Evolutionary conservation across 2,797 vertebrate genomes (phyloP).

Genomic region (Triplophysa yarkandensis): DNA sequence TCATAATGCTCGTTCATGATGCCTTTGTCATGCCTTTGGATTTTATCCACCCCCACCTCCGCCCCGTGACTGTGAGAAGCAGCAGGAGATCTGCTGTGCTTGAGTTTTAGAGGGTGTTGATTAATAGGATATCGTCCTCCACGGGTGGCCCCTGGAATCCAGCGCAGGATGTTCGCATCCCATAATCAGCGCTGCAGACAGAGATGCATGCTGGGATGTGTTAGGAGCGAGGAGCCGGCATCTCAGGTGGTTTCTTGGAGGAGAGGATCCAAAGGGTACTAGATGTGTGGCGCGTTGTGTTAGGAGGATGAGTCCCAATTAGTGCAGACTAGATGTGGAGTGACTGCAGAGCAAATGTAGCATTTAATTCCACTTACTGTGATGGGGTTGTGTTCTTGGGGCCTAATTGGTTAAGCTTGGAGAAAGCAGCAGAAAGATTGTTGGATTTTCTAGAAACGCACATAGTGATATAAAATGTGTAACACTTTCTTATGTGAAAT

Average conservation of each 20-base stretch:
- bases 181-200: conserved; percentile 37
- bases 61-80: conserved; percentile 11
- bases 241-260: not conserved
- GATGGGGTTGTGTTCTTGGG: not conserved
- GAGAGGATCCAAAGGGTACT: conserved; percentile 10
- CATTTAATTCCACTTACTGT: not conserved
- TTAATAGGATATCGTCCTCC: conserved; percentile 62
- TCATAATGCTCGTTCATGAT: not conserved
- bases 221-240: conserved; percentile 27
- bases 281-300: not conserved
- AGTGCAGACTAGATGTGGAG: not conserved
- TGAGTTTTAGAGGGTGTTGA: conserved; percentile 67
- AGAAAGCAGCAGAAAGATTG: no score
- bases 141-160: conserved; percentile 51
- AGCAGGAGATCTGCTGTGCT: conserved; percentile 17
- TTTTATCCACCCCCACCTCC: not conserved
- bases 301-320: not conserved
- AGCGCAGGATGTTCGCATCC: conserved; percentile 52
- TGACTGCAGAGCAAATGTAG: not conserved
- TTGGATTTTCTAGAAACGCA: not conserved
- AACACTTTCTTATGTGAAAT: no score
- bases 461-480: no score
- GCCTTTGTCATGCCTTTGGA: conserved; percentile 26
- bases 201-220: conserved; percentile 53
- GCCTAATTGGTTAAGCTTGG: no score